Evolutionary conservation across 2,888 invertebrate species (phyloP), one percentile per base, ranked within the genome.

Genomic region (Stomorhina lunata): DNA sequence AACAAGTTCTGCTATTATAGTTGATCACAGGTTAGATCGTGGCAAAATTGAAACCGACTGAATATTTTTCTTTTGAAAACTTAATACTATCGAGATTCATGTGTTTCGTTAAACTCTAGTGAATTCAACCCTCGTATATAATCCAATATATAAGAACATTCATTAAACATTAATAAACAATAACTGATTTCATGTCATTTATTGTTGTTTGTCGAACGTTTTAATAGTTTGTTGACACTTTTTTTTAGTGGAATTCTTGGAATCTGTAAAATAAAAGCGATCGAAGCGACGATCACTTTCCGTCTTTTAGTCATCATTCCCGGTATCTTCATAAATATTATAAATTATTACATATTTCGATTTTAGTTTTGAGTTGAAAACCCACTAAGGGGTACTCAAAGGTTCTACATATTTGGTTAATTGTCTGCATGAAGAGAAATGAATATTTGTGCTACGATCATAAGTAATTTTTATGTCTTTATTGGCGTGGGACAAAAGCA

Each of bases 401-500:
- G 20, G 68, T 77, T 65, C 17, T 65, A 17, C 17, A 34, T 20
- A 29, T 69, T 7, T n/a, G 22, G 15, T 10, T 3, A 9, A 32
- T 22, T 12, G 4, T 25, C 17, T 69, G 29, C 29, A 37, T 29
- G 29, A 20, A 53, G 29, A 43, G 69, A 7, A 25, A 22, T 10
- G 3, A 25, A 55, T 7, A 22, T 43, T 32, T 12, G n/a, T n/a
- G 37, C n/a, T 37, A 68, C 25, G 40, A 43, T 55, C 27, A 50
- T 61, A 61, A 69, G 15, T 68, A 68, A 71, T 50, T 71, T 75
- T 55, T 69, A 48, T 65, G 78, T 37, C 81, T 80, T 84, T 85
- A 85, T 81, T 84, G 87, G 87, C 88, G 88, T 88, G 88, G 88
- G 88, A 88, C 88, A 85, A 84, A 78, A 73, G 50, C 75, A 34